Conservation (phyloP, 2,797 vertebrate genomes). For the Thalassophryne amazonica region DNA sequence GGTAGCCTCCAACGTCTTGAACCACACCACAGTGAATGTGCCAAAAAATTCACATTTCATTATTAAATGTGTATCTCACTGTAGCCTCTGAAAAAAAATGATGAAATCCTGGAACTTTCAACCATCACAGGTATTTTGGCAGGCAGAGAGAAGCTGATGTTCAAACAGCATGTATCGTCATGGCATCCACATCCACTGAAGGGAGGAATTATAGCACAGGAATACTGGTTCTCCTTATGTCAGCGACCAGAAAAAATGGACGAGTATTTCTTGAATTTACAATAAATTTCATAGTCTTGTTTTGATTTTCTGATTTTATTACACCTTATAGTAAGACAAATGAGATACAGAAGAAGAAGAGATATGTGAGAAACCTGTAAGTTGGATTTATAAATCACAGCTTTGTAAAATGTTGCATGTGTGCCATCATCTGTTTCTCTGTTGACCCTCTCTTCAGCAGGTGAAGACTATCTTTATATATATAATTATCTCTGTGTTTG, state of each 20-base stretch:
- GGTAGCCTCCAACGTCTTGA: neutral
- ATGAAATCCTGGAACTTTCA: slow-evolving; percentile 25
- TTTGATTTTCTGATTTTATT: neutral
- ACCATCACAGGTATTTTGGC: slow-evolving; percentile 1
- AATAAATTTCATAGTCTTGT: too few species aligned
- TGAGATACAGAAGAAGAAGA: neutral
- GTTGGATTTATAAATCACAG: neutral
- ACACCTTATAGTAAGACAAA: neutral
- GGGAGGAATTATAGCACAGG: too few species aligned
- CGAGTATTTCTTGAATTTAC: neutral
- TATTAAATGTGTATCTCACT: slow-evolving; percentile 12
- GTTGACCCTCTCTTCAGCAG: neutral
- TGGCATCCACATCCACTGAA: neutral
- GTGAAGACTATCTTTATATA: slow-evolving; percentile 4
- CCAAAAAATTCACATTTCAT: slow-evolving; percentile 4
- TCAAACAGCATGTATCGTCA: slow-evolving; percentile 1
- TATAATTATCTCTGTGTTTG: slow-evolving; percentile 45
- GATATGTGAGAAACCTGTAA: neutral
- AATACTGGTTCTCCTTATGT: too few species aligned
- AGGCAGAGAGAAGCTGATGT: neutral
- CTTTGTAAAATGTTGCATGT: neutral
- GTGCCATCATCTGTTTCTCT: neutral
- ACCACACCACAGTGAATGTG: neutral
- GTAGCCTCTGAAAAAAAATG: slow-evolving; percentile 7
- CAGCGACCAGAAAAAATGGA: neutral